These are phyloP conservation scores for Macaca nemestrina DNA, from an alignment of 2,113 vertebrate genomes.

Conservation along the genomic window DNA sequence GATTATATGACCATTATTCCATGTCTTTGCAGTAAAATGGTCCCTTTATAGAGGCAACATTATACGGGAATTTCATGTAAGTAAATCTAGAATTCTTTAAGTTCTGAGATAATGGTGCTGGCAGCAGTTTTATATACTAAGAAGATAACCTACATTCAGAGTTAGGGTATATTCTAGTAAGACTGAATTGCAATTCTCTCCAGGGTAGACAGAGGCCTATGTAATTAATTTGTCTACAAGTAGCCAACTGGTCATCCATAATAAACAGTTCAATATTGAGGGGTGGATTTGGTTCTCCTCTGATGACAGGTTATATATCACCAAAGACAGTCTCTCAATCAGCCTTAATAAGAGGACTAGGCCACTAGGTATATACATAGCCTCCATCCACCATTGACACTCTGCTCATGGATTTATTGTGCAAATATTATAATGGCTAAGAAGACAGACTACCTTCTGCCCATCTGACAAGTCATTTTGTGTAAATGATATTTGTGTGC, in stretches of 20 bases:
- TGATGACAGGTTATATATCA: neutral
- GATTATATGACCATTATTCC: neutral
- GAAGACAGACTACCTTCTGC: neutral
- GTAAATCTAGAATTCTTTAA: neutral
- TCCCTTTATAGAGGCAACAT: neutral
- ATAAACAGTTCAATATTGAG: neutral
- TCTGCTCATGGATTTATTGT: neutral
- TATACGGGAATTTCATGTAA: neutral
- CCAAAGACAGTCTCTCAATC: neutral
- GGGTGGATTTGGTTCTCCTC: neutral
- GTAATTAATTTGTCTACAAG: neutral
- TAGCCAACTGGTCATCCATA: neutral
- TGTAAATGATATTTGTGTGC: neutral
- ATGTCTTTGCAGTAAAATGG: neutral
- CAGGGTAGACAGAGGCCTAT: neutral
- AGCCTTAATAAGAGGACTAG: neutral
- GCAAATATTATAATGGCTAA: neutral
- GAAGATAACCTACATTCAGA: neutral
- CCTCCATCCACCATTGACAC: neutral
- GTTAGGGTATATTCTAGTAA: neutral
- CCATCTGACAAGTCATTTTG: neutral
- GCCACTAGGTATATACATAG: neutral
- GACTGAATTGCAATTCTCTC: neutral
- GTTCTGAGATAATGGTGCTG: neutral
- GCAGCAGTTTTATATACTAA: neutral